These are phyloP conservation scores for Sebastiscus albofasciatus DNA, from an alignment of 2,797 vertebrate species.

Conservation along the genomic window DNA sequence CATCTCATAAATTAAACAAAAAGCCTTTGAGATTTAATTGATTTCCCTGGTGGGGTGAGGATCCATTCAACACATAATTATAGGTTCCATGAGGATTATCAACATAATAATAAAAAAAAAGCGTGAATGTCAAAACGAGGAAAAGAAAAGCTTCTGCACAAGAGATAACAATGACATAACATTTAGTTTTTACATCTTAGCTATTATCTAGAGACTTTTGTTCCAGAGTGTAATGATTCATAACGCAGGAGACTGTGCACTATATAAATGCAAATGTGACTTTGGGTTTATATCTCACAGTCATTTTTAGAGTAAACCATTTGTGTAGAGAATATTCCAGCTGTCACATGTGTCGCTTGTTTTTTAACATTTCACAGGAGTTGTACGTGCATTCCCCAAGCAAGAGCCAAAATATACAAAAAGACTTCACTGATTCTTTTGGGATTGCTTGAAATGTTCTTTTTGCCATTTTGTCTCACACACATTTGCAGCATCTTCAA, in stretches of 20 bases:
- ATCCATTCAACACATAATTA: slow-evolving; percentile 68
- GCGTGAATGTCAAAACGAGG: slow-evolving; percentile 33
- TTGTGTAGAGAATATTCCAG: background rate
- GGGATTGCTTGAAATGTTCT: background rate
- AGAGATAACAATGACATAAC: slow-evolving; percentile 29
- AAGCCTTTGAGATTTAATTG: slow-evolving; percentile 66
- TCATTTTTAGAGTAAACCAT: slow-evolving; percentile 3
- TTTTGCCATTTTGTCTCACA: background rate
- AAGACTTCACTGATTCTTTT: background rate
- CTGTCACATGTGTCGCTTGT: background rate
- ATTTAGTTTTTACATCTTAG: slow-evolving; percentile 21
- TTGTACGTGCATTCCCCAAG: background rate
- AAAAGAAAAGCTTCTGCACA: slow-evolving; percentile 33
- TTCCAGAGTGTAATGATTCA: background rate
- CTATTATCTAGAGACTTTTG: slow-evolving; percentile 16
- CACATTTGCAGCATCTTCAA: background rate
- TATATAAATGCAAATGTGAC: slow-evolving; percentile 2
- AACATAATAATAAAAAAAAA: slow-evolving; percentile 51
- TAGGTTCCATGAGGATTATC: slow-evolving; percentile 60
- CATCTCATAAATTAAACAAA: slow-evolving; percentile 66
- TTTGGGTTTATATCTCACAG: background rate
- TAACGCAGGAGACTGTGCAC: background rate
- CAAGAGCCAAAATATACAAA: background rate
- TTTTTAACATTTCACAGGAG: background rate
- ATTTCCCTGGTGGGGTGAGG: slow-evolving; percentile 60